Evolutionary conservation across 2,797 vertebrate genomes (phyloP).

Genomic region (Choloepus didactylus): DNA sequence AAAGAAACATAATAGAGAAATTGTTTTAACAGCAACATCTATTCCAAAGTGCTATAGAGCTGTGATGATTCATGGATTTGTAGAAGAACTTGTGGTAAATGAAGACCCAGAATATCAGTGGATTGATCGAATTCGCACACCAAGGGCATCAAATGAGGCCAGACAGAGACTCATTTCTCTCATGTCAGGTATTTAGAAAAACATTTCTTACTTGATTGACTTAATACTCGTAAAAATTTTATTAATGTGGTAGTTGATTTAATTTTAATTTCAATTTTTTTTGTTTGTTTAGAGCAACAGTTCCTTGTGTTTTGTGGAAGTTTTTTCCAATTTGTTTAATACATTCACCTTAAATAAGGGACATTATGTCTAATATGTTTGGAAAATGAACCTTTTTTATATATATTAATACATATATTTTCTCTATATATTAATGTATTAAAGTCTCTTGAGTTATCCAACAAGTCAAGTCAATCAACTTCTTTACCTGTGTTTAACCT

Average conservation of each 20-base stretch:
- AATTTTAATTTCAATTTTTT: background rate
- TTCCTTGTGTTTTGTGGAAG: background rate
- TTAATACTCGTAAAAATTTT: background rate
- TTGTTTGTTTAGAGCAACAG: background rate
- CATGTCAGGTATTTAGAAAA: conserved; percentile 94
- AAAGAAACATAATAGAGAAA: conserved; percentile 40
- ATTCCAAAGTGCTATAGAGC: conserved; percentile 97
- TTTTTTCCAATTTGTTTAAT: background rate
- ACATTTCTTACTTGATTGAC: background rate
- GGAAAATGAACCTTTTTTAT: background rate
- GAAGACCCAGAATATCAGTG: conserved; percentile 99
- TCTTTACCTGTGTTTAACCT: background rate
- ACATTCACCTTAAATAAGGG: background rate
- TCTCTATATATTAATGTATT: background rate
- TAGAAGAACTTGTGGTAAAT: conserved; percentile 99
- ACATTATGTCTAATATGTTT: background rate
- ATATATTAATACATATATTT: too few species aligned
- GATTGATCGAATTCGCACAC: conserved; percentile 98
- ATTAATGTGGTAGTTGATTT: background rate
- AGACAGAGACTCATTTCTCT: conserved; percentile 98
- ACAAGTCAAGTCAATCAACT: background rate
- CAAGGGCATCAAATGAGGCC: conserved; percentile 97
- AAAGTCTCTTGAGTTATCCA: background rate
- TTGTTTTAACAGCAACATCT: conserved; percentile 92
- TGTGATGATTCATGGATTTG: conserved; percentile 96